Evolutionary conservation across 2,888 invertebrate genomes (phyloP).

Genomic region (Litoditis marina): DNA sequence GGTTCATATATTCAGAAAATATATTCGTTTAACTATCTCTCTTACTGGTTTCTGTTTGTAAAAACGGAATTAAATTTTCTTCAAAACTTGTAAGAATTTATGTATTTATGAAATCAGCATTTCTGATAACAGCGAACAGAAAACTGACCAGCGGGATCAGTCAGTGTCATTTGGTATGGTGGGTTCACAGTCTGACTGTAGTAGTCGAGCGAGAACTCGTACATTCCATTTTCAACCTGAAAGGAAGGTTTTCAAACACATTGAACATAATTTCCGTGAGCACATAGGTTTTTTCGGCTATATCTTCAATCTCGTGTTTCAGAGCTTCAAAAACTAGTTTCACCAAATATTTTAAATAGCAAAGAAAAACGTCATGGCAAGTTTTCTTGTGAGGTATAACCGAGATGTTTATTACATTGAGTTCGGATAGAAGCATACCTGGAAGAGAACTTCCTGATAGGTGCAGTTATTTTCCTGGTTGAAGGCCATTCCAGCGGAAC

Average conservation of each 20-base stretch:
- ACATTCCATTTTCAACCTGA: conserved; percentile 43
- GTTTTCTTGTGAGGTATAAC: neutral
- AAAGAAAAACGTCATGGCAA: too few relatives aligned
- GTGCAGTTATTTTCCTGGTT: conserved; percentile 25
- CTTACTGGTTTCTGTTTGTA: too few relatives aligned
- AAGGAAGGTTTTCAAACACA: too few relatives aligned
- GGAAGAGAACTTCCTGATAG: conserved; percentile 35
- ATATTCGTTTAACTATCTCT: too few relatives aligned
- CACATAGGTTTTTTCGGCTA: too few relatives aligned
- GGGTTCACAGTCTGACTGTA: conserved; percentile 24
- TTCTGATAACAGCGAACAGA: too few relatives aligned
- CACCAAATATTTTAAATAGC: too few relatives aligned
- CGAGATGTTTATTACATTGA: neutral
- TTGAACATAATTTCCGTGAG: too few relatives aligned
- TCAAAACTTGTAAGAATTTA: neutral
- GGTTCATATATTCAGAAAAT: too few relatives aligned
- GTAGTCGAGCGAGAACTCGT: conserved; percentile 48
- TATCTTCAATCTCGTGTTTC: too few relatives aligned
- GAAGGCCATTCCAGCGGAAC: conserved; percentile 32
- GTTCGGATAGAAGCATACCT: conserved; percentile 10
- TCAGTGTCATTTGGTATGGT: conserved; percentile 20
- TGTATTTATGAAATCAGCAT: too few relatives aligned
- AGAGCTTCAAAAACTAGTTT: too few relatives aligned
- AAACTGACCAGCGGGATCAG: conserved; percentile 26
- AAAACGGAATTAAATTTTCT: neutral